A percentile compares a stretch with the other conserved stretches of the same genome.
Conservation (phyloP, 2,113 vertebrate species). For the Zonotrichia leucophrys region DNA sequence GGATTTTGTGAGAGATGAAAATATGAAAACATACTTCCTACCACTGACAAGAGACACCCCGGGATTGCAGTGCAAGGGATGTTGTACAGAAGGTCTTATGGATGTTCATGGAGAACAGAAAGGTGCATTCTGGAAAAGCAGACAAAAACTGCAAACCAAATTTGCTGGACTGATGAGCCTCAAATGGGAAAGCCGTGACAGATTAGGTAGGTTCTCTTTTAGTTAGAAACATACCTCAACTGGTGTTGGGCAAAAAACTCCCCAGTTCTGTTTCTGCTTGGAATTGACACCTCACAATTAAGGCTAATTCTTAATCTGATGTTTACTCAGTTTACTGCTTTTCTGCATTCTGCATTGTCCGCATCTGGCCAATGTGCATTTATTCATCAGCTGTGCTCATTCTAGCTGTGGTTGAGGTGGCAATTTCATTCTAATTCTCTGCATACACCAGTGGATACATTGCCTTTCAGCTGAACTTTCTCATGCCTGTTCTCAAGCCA, state of each 20-base stretch:
- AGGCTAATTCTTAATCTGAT: neutral
- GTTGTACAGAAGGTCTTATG: neutral
- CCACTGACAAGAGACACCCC: neutral
- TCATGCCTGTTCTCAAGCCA: neutral
- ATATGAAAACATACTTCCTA: neutral
- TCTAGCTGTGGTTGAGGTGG: neutral
- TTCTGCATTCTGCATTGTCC: neutral
- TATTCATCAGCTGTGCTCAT: neutral
- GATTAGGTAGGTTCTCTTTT: neutral
- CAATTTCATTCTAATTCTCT: neutral
- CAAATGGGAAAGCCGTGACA: neutral
- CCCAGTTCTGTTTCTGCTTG: neutral
- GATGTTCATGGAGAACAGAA: neutral
- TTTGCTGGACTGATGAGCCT: neutral
- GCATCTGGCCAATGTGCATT: neutral
- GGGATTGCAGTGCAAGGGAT: neutral
- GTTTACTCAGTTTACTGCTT: slow-evolving; percentile 3
- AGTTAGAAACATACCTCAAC: neutral
- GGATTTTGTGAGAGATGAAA: neutral
- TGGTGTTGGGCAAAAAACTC: neutral
- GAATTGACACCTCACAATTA: neutral
- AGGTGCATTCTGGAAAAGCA: neutral
- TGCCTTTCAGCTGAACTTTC: neutral
- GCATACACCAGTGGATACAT: neutral
- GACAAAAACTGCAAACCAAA: neutral